A percentile compares a stretch with the other conserved stretches of the same genome.
Conservation (phyloP, 2,797 vertebrate genomes). For the Acipenser ruthenus region DNA sequence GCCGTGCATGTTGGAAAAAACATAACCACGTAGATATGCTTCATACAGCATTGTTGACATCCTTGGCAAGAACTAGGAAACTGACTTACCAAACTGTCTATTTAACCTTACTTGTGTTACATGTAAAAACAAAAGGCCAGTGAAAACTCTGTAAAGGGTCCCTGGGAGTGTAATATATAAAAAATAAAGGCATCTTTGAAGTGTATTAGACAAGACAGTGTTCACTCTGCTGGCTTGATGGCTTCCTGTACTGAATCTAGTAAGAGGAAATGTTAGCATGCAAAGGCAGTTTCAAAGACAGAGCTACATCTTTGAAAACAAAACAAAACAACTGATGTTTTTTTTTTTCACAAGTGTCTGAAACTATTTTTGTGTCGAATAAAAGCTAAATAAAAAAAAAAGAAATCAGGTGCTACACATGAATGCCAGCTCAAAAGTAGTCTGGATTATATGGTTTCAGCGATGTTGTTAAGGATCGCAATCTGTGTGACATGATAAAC, state of each 20-base stretch:
- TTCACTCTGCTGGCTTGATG: constrained; percentile 21
- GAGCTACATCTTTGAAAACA: neutral
- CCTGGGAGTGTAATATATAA: no score
- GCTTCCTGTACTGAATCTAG: constrained; percentile 28
- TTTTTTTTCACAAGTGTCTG: neutral
- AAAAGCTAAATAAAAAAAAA: neutral
- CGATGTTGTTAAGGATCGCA: constrained; percentile 15
- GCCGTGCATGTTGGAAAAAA: no score
- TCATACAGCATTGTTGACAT: no score
- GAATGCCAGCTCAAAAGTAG: no score
- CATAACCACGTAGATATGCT: no score
- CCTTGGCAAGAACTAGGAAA: no score
- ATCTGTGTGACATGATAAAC: constrained; percentile 26
- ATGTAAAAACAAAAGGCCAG: no score
- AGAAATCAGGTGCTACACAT: no score
- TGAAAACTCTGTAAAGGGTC: no score
- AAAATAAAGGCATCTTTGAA: constrained; percentile 18
- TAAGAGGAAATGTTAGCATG: constrained; percentile 1
- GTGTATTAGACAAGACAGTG: constrained; percentile 16
- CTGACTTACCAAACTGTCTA: no score
- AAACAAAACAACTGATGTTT: neutral
- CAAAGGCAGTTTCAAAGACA: no score
- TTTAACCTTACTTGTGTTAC: no score
- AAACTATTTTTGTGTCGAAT: neutral
- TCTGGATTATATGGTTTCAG: constrained; percentile 17